phyloP scores from a whole-genome alignment of 1,140 invertebrate species.

The Muscidifurax raptorellus region DNA sequence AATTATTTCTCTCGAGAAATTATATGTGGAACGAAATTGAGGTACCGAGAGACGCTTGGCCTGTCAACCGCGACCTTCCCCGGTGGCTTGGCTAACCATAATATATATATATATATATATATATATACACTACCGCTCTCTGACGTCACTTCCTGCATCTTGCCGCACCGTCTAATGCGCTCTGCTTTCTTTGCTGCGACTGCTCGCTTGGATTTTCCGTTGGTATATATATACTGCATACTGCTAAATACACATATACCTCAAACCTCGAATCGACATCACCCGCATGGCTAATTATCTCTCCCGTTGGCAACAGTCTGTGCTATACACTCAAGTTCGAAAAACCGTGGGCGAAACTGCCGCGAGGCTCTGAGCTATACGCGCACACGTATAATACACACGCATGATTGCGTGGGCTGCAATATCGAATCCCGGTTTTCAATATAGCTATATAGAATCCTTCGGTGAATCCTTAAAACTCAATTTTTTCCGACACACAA shows the following conservation, averaged over 20 bases:
- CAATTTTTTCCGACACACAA: background rate
- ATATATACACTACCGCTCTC: background rate
- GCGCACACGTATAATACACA: no score
- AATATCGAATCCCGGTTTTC: background rate
- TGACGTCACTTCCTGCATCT: slow-evolving; percentile 70
- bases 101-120: no score
- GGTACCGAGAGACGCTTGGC: slow-evolving; percentile 65
- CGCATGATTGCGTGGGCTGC: no score
- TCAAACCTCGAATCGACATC: background rate
- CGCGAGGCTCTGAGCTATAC: no score
- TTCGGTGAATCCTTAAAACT: background rate
- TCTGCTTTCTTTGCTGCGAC: background rate
- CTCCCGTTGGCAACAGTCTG: background rate
- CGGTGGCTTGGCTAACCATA: slow-evolving; percentile 54
- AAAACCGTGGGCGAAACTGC: background rate
- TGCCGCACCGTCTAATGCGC: slow-evolving; percentile 48
- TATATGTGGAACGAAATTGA: background rate
- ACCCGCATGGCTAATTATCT: background rate
- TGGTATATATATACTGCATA: background rate
- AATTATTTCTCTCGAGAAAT: slow-evolving; percentile 32
- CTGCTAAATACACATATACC: no score
- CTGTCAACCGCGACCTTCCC: slow-evolving; percentile 69
- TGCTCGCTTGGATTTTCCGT: background rate
- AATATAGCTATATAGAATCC: background rate
- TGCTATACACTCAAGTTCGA: background rate